Evolutionary conservation across 2,797 vertebrate species (phyloP).

Genomic region (Rhodeus uyekii): DNA sequence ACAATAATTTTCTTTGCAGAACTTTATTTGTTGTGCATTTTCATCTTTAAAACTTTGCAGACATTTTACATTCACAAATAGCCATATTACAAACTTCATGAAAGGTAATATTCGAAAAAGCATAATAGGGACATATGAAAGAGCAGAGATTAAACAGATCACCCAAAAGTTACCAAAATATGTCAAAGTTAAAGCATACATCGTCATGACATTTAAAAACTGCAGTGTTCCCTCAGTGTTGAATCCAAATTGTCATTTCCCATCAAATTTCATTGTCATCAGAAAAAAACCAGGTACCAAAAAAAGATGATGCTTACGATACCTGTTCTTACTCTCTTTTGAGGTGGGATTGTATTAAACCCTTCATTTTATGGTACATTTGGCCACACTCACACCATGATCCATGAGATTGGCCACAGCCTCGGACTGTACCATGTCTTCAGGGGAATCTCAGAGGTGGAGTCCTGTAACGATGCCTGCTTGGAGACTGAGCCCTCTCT

Average conservation of each 20-base stretch:
- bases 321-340: constrained; percentile 41
- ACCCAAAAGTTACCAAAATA: too few relatives aligned
- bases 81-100: neutral
- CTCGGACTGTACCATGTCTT: constrained; percentile 97
- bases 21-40: neutral
- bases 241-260: neutral
- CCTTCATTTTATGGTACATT: constrained; percentile 95
- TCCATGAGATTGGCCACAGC: constrained; percentile 97
- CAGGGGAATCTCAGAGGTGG: constrained; percentile 95
- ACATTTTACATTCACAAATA: neutral
- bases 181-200: neutral
- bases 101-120: neutral
- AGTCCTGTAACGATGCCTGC: constrained; percentile 95
- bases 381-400: constrained; percentile 97
- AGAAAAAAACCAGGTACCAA: neutral
- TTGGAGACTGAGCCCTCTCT: constrained; percentile 96
- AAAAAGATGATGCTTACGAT: constrained; percentile 19
- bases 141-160: neutral
- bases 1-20: neutral
- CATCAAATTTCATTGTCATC: neutral
- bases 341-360: constrained; percentile 93
- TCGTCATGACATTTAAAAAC: neutral
- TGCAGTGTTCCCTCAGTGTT: neutral
- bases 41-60: neutral
- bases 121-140: neutral